phyloP scores from a whole-genome alignment of 2,888 invertebrate species.

The Dichetophora obliterata region DNA sequence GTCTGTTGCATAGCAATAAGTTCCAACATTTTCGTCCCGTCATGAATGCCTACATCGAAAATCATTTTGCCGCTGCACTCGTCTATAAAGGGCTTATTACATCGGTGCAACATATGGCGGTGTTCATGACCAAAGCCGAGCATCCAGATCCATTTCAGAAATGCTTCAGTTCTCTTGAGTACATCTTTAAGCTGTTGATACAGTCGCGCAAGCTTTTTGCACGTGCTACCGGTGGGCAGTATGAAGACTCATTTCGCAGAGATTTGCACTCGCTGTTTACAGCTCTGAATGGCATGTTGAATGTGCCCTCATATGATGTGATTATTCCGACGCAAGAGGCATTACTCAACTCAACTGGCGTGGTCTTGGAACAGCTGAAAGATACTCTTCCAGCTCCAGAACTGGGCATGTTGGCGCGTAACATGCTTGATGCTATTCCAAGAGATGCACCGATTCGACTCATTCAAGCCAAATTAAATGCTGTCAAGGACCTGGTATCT shows the following conservation, averaged over 20 bases:
- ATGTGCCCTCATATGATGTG: constrained; percentile 79
- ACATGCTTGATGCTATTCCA: constrained; percentile 82
- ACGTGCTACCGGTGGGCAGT: constrained; percentile 88
- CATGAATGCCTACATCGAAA: constrained; percentile 92
- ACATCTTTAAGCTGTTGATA: constrained; percentile 92
- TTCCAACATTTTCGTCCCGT: constrained; percentile 96
- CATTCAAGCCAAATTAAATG: constrained; percentile 84
- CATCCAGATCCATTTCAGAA: constrained; percentile 91
- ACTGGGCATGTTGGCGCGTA: constrained; percentile 81
- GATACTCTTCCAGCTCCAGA: constrained; percentile 82
- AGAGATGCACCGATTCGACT: constrained; percentile 74
- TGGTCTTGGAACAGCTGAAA: constrained; percentile 85
- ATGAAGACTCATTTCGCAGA: constrained; percentile 87
- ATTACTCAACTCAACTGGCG: constrained; percentile 84
- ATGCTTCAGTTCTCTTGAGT: constrained; percentile 90
- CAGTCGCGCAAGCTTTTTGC: constrained; percentile 88
- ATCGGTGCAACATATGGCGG: constrained; percentile 91
- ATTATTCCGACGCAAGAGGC: constrained; percentile 86
- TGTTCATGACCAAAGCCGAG: constrained; percentile 87
- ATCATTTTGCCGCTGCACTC: constrained; percentile 93
- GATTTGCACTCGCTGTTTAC: constrained; percentile 86
- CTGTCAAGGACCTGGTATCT: constrained; percentile 84
- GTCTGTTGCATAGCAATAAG: constrained; percentile 87
- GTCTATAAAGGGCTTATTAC: constrained; percentile 92
- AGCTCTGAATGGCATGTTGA: constrained; percentile 83